Base-by-base conservation (phyloP, 2,888 invertebrate genomes). In the Carterocephalus palaemon region DNA sequence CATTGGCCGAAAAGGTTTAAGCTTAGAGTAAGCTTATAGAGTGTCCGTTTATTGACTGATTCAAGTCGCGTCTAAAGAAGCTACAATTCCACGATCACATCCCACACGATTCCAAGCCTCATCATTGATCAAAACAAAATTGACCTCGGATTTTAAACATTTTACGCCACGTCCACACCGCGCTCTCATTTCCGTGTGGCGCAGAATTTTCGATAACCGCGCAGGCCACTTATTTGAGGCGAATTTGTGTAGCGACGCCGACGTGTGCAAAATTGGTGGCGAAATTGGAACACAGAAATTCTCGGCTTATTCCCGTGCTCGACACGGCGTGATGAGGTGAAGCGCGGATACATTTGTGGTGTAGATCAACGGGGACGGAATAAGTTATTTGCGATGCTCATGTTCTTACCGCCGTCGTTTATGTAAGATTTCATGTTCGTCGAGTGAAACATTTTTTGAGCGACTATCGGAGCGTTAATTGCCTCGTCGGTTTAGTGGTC, bases 241-340 rank as follows among this genome's bases (percentile, higher is more conserved):
- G 62, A 75, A 74, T 75, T 76, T 76, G 72, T 75, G 67, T 63
- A 70, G 65, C 62, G 42, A 42, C 70, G 69, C 70, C n/a, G 62
- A 68, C 70, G 69, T 70, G 70, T 63, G 53, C 59, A 51, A 74
- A 73, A 63, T 62, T 59, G 56, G 56, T 45, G 47, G 55, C 55
- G 51, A 62, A 62, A 77, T 75, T 69, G 65, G 70, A 67, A 70
- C 67, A 63, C 55, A 59, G 61, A 56, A 56, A 49, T 58, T 60
- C 56, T 51, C 47, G 48, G 54, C 52, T 55, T 57, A 57, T 57
- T 48, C 41, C 34, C 22, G 47, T 45, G 33, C 36, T 23, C 22
- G 37, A 29, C 13, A 26, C 16, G 40, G 26, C 15, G 26, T 50
- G 37, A 47, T 47, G 43, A 42, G 36, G 33, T 42, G 40, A 42